A percentile compares a stretch with the other conserved stretches of the same genome.
phyloP scores from a whole-genome alignment of 35 echinoderm and acorn worm species.

The Lytechinus variegatus region DNA sequence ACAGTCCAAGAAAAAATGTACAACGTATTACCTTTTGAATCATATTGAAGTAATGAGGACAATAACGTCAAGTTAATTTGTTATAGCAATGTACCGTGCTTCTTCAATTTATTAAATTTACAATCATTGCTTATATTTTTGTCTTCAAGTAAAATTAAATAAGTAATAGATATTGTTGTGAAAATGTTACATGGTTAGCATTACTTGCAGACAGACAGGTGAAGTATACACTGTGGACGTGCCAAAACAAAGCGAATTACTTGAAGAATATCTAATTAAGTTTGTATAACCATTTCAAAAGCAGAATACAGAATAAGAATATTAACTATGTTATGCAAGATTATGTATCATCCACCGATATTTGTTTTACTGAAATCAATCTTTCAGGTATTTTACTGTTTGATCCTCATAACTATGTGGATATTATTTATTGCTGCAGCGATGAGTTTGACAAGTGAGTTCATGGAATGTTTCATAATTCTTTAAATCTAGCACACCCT shows the following conservation, averaged over 20 bases:
- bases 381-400: background rate
- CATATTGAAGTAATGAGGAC: background rate
- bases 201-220: too few relatives aligned
- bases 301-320: background rate
- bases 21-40: background rate
- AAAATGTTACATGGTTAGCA: too few relatives aligned
- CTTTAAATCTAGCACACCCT: background rate
- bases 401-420: background rate
- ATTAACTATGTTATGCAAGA: background rate
- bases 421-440: background rate
- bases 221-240: too few relatives aligned
- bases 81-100: background rate
- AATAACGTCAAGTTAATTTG: background rate
- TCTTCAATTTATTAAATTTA: background rate
- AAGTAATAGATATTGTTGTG: background rate
- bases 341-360: background rate
- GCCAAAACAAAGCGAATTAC: too few relatives aligned
- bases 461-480: conserved; percentile 4
- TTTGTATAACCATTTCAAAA: background rate
- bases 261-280: too few relatives aligned
- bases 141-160: background rate
- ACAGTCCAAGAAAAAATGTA: background rate
- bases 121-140: background rate
- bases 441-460: background rate
- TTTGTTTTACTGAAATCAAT: background rate